Conservation (phyloP, 2,888 invertebrate species). For the Oscheius sp. region DNA sequence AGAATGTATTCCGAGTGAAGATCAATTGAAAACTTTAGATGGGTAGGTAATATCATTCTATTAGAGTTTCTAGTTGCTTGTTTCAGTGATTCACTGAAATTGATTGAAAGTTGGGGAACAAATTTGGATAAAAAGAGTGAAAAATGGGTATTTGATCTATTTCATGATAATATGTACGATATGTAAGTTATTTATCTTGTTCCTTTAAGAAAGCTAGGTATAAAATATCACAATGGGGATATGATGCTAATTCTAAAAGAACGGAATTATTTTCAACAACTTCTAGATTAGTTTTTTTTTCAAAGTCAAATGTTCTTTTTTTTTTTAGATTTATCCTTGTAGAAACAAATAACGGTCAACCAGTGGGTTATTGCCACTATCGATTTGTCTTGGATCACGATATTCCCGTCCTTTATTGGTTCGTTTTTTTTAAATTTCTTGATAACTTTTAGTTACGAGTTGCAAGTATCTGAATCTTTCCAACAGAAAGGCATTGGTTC, state of each 20-base stretch:
- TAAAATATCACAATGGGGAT: slow-evolving; percentile 79
- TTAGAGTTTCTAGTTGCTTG: not conserved
- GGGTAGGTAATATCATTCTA: slow-evolving; percentile 48
- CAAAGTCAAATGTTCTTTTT: not conserved
- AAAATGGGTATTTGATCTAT: slow-evolving; percentile 62
- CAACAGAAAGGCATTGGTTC: slow-evolving; percentile 84
- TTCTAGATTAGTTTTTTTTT: slow-evolving; percentile 68
- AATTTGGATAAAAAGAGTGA: slow-evolving; percentile 50
- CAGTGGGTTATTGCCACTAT: slow-evolving; percentile 83
- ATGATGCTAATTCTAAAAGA: slow-evolving; percentile 72
- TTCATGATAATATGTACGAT: slow-evolving; percentile 61
- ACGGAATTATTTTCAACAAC: slow-evolving; percentile 72
- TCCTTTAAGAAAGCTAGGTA: slow-evolving; percentile 69
- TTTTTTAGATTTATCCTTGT: slow-evolving; percentile 45
- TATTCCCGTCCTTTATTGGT: slow-evolving; percentile 81
- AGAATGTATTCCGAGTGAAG: slow-evolving; percentile 37
- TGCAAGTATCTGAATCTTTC: slow-evolving; percentile 81
- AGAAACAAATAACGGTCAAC: slow-evolving; percentile 59
- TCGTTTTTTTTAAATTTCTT: slow-evolving; percentile 58
- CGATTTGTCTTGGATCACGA: slow-evolving; percentile 85
- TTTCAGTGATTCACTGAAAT: slow-evolving; percentile 55
- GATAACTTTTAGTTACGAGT: slow-evolving; percentile 80
- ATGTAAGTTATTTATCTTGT: slow-evolving; percentile 49
- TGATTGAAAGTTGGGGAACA: slow-evolving; percentile 62
- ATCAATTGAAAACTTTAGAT: slow-evolving; percentile 38